Conservation (phyloP, 2,888 invertebrate species). For the Eulithis testata region DNA sequence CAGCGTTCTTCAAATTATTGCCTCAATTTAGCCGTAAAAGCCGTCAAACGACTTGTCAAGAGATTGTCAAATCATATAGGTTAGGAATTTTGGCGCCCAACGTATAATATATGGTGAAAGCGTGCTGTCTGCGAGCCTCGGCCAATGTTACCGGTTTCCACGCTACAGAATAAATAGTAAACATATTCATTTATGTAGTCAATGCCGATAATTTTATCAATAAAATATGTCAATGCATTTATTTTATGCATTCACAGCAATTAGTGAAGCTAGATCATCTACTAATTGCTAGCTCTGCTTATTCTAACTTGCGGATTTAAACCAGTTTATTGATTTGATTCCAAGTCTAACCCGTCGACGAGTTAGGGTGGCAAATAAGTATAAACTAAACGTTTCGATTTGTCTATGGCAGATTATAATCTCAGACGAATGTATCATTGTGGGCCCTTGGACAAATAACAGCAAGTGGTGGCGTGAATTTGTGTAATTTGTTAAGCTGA, state of each 20-base stretch:
- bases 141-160: conserved; percentile 64
- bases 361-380: conserved; percentile 43
- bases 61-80: conserved; percentile 54
- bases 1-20: conserved; percentile 33
- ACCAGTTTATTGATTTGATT: conserved; percentile 8
- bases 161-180: conserved; percentile 51
- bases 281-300: conserved; percentile 4
- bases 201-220: not conserved
- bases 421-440: conserved; percentile 70
- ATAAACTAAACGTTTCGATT: conserved; percentile 58
- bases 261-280: not conserved
- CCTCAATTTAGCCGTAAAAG: conserved; percentile 41
- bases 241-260: not conserved
- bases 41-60: conserved; percentile 37
- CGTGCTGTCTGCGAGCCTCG: conserved; percentile 56
- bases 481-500: conserved; percentile 51
- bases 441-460: conserved; percentile 54
- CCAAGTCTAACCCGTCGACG: conserved; percentile 6
- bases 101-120: conserved; percentile 65
- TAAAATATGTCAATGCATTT: not conserved
- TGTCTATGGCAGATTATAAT: conserved; percentile 72
- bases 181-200: conserved; percentile 2
- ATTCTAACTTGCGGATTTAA: not conserved
- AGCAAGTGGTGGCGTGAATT: conserved; percentile 53
- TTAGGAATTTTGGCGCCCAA: conserved; percentile 79